Evolutionary conservation across 2,888 invertebrate genomes (phyloP).

Genomic region (Drosophila hamatofila): DNA sequence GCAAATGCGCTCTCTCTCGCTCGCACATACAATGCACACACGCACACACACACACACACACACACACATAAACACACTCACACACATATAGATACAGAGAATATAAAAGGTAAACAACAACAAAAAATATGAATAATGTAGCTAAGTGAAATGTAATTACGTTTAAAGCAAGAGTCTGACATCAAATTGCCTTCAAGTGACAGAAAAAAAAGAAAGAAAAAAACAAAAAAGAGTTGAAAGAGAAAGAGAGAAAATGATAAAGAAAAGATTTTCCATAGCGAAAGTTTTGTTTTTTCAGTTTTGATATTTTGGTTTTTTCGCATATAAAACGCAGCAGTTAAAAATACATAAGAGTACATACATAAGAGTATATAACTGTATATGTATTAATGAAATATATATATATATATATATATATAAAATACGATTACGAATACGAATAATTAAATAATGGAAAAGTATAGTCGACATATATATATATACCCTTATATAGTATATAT

Average conservation of each 20-base stretch:
- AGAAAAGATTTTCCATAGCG: constrained; percentile 58
- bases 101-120: constrained; percentile 13
- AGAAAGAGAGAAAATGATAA: background rate
- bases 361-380: constrained; percentile 32
- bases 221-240: background rate
- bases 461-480: constrained; percentile 19
- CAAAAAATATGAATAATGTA: constrained; percentile 35
- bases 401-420: no score
- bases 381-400: constrained; percentile 26
- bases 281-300: constrained; percentile 31
- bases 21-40: constrained; percentile 8
- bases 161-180: constrained; percentile 83
- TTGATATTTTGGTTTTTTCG: constrained; percentile 2
- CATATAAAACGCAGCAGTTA: constrained; percentile 46
- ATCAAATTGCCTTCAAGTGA: constrained; percentile 83
- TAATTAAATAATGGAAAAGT: constrained; percentile 14
- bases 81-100: constrained; percentile 10
- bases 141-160: constrained; percentile 40
- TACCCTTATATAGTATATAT: background rate
- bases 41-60: constrained; percentile 4
- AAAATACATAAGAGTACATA: constrained; percentile 18
- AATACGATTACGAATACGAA: constrained; percentile 24
- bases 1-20: constrained; percentile 24
- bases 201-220: no score
- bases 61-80: background rate